Conservation (phyloP, 1,140 invertebrate species). For the Octopus sinensis region DNA sequence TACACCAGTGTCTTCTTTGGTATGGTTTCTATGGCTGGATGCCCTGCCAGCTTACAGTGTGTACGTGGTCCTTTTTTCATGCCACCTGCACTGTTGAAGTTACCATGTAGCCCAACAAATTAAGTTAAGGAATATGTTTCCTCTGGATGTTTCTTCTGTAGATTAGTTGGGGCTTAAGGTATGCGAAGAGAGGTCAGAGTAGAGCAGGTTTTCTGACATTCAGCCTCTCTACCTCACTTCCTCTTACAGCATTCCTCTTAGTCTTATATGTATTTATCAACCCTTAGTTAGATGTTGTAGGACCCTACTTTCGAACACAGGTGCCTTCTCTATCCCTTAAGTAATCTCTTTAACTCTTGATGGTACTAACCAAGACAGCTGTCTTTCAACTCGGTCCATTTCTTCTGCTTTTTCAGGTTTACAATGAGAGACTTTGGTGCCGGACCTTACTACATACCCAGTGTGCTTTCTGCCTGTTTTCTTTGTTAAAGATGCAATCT, state of each 20-base stretch:
- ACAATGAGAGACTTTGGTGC: constrained; percentile 1
- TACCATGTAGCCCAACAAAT: no score
- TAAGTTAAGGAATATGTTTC: no score
- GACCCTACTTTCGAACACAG: background rate
- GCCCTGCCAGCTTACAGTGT: no score
- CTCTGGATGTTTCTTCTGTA: no score
- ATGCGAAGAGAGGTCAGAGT: no score
- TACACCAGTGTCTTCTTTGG: no score
- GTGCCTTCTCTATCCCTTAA: background rate
- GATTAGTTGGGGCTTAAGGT: no score
- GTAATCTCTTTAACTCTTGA: background rate
- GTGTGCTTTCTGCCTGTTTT: constrained; percentile 17
- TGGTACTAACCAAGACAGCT: background rate
- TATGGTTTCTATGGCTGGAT: no score
- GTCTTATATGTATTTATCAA: background rate
- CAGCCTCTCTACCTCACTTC: background rate
- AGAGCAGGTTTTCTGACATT: background rate
- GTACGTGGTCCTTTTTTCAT: no score
- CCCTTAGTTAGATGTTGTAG: background rate
- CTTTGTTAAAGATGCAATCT: constrained; percentile 9
- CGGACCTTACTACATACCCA: constrained; percentile 11
- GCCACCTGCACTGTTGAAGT: no score
- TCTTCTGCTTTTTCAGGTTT: background rate
- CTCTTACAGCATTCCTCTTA: background rate
- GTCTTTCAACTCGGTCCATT: background rate